Percentiles rank a stretch among this genome's conserved stretches.
Conservation (phyloP, 2,797 vertebrate genomes). For the Squalus acanthias region DNA sequence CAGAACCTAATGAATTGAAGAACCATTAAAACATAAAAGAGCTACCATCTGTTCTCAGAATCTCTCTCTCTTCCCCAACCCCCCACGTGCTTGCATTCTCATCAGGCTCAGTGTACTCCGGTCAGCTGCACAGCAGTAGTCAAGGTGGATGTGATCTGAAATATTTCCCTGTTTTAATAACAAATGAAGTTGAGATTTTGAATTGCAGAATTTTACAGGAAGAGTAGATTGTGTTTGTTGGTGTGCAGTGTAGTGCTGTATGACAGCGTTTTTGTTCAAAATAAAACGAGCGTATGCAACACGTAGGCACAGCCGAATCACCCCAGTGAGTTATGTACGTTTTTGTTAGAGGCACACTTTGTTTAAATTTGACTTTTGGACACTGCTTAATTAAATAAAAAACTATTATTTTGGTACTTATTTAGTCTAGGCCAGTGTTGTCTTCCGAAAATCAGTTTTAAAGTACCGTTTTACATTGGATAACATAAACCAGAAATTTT, state of each 20-base stretch:
- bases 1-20: background rate
- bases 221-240: slow-evolving; percentile 32
- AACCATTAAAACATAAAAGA: background rate
- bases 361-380: slow-evolving; percentile 37
- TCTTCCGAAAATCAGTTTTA: slow-evolving; percentile 66
- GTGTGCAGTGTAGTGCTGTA: slow-evolving; percentile 56
- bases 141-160: background rate
- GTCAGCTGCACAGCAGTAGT: background rate
- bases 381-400: slow-evolving; percentile 50
- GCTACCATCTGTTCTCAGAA: background rate
- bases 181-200: background rate
- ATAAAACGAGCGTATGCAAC: slow-evolving; percentile 55
- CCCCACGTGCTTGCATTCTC: background rate
- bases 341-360: slow-evolving; percentile 58
- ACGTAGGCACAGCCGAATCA: slow-evolving; percentile 52
- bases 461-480: slow-evolving; percentile 58
- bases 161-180: background rate
- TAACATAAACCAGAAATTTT: slow-evolving; percentile 55
- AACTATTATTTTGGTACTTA: slow-evolving; percentile 62
- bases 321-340: slow-evolving; percentile 53
- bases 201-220: slow-evolving; percentile 11
- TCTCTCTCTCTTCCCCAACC: background rate
- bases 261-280: slow-evolving; percentile 57
- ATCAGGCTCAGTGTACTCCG: background rate
- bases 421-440: slow-evolving; percentile 63